Percentiles rank a stretch among this genome's conserved stretches.
phyloP scores from a whole-genome alignment of 2,888 invertebrate species.

The Acanthopleura granulata region DNA sequence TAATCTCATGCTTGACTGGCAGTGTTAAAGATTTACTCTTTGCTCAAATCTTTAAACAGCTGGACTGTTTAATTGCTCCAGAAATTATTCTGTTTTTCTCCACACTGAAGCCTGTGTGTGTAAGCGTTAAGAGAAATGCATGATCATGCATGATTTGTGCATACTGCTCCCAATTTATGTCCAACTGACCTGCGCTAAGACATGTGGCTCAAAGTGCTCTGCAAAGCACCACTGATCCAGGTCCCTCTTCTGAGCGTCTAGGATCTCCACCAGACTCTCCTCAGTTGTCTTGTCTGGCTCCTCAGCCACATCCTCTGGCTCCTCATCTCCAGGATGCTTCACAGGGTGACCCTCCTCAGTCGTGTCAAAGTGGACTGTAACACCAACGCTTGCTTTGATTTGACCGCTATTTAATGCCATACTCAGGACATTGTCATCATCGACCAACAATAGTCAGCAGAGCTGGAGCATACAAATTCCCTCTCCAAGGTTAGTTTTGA shows the following conservation, averaged over 20 bases:
- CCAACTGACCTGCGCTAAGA: slow-evolving; percentile 62
- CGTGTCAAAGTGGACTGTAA: slow-evolving; percentile 61
- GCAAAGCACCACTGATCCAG: slow-evolving; percentile 69
- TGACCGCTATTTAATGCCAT: no score
- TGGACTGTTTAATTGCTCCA: no score
- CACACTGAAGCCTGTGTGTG: not conserved
- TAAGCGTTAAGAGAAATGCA: not conserved
- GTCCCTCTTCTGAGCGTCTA: slow-evolving; percentile 59
- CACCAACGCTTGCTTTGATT: no score
- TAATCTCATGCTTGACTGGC: no score
- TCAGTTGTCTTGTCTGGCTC: slow-evolving; percentile 47
- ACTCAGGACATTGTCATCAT: no score
- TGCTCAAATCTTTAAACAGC: no score
- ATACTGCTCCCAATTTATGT: not conserved
- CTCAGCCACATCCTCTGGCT: slow-evolving; percentile 31
- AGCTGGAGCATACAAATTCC: no score
- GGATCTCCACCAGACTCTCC: slow-evolving; percentile 59
- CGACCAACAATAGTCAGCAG: no score
- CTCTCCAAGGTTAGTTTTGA: no score
- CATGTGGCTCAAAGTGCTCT: slow-evolving; percentile 64
- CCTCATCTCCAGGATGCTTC: slow-evolving; percentile 26
- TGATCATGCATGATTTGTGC: not conserved
- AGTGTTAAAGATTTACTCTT: no score
- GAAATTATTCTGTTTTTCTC: no score
- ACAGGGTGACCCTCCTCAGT: slow-evolving; percentile 38